Evolutionary conservation across 2,888 invertebrate genomes (phyloP).

Genomic region (Thymelicus lineola): DNA sequence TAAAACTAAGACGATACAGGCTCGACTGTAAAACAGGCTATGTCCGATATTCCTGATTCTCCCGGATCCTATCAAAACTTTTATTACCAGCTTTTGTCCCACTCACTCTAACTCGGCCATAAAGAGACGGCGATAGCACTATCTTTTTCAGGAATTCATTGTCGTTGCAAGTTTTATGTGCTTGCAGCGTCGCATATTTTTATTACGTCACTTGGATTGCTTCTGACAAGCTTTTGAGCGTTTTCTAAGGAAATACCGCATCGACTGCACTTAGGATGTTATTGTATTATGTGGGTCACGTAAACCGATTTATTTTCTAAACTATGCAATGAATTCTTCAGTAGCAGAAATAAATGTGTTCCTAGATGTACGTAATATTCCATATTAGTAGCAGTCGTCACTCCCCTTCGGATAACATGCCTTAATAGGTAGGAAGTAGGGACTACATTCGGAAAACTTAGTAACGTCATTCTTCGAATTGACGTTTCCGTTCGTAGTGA

Average conservation of each 20-base stretch:
- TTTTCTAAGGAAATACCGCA: conserved; percentile 49
- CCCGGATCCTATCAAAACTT: conserved; percentile 81
- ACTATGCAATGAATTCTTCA: too few species aligned
- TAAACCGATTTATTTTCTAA: not conserved
- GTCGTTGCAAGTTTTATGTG: conserved; percentile 80
- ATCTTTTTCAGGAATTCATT: conserved; percentile 84
- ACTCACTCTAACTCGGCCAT: conserved; percentile 66
- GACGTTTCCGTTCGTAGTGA: too few species aligned
- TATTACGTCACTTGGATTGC: conserved; percentile 75
- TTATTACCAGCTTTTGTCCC: conserved; percentile 77
- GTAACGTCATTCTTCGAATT: too few species aligned
- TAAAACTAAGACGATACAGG: conserved; percentile 75
- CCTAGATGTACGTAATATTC: too few species aligned
- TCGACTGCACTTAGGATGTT: conserved; percentile 2
- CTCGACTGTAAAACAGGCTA: conserved; percentile 72
- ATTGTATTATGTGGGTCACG: not conserved
- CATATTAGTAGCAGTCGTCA: too few species aligned
- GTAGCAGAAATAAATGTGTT: too few species aligned
- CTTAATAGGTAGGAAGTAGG: too few species aligned
- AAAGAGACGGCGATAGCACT: conserved; percentile 74
- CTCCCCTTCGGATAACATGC: too few species aligned
- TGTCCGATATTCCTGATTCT: conserved; percentile 79
- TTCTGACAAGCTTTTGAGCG: conserved; percentile 61
- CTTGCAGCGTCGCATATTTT: conserved; percentile 80
- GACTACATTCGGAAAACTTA: too few species aligned